Percentiles rank a stretch among this genome's conserved stretches.
phyloP scores from a whole-genome alignment of 2,888 invertebrate genomes.

The Pseudanteris insignis region DNA sequence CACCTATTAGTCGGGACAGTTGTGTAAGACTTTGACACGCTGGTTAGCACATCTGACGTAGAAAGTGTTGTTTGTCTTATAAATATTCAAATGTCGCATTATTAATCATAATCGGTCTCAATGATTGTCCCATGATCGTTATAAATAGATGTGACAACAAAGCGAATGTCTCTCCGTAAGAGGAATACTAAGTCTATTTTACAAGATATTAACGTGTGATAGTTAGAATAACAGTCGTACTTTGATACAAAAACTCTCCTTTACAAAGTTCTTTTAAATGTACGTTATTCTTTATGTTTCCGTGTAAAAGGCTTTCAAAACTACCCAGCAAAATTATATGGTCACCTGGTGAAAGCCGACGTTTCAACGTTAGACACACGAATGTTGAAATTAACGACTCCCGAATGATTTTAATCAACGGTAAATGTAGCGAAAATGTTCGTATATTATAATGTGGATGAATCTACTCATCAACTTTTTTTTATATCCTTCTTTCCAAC shows the following conservation, averaged over 20 bases:
- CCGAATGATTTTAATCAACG: constrained; percentile 21
- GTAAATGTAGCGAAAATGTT: too few species aligned
- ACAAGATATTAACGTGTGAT: constrained; percentile 28
- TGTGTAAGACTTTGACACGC: too few species aligned
- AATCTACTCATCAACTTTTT: too few species aligned
- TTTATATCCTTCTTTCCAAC: too few species aligned
- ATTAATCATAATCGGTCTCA: too few species aligned
- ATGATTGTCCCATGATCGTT: too few species aligned
- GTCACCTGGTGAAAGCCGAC: constrained; percentile 30
- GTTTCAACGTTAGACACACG: constrained; percentile 23
- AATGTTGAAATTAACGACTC: constrained; percentile 16
- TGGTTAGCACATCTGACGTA: constrained; percentile 3
- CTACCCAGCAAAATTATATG: constrained; percentile 31
- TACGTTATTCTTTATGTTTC: constrained; percentile 31
- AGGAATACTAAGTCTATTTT: constrained; percentile 24
- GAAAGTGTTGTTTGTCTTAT: too few species aligned
- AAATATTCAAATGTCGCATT: too few species aligned
- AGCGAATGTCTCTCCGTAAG: constrained; percentile 22
- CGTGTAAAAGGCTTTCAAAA: constrained; percentile 28
- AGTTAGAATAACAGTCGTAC: constrained; percentile 30
- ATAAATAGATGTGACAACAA: too few species aligned
- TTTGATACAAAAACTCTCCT: constrained; percentile 27
- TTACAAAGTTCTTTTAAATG: constrained; percentile 23
- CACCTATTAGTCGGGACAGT: too few species aligned
- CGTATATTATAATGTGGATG: too few species aligned